A percentile compares a stretch with the other conserved stretches of the same genome.
Conservation (phyloP, 2,113 vertebrate species). For the Butorides virescens region DNA sequence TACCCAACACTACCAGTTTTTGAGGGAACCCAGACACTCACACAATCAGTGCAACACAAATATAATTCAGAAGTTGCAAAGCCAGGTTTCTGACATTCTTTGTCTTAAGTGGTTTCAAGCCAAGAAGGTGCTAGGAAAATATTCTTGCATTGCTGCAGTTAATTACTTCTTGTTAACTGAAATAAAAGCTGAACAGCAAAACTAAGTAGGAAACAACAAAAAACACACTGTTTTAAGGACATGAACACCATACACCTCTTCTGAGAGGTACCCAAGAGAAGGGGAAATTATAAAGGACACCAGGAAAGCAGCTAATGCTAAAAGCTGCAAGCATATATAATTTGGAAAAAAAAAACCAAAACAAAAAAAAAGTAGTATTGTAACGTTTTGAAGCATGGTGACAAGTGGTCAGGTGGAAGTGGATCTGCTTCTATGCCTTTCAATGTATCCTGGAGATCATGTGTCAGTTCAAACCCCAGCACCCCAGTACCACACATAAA, state of each 20-base stretch:
- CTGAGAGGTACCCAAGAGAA: not conserved
- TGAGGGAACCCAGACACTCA: not conserved
- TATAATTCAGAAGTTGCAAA: not conserved
- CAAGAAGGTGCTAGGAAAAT: not conserved
- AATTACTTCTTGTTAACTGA: not conserved
- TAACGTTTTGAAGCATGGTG: not conserved
- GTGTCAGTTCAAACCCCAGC: not conserved
- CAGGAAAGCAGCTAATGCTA: not conserved
- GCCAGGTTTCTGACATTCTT: not conserved
- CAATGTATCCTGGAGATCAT: not conserved
- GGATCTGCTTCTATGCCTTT: not conserved
- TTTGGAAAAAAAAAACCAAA: not conserved
- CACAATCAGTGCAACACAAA: not conserved
- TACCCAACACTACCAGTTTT: not conserved
- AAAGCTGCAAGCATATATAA: not conserved
- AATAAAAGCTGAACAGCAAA: not conserved
- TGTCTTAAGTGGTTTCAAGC: not conserved
- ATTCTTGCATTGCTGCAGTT: not conserved
- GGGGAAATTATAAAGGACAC: not conserved
- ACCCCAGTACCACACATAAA: not conserved
- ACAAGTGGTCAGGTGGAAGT: not conserved
- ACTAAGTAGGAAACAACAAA: not conserved
- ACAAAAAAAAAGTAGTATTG: not conserved
- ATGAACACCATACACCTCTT: not conserved
- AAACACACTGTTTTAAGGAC: not conserved